Evolutionary conservation across 2,797 vertebrate genomes (phyloP).

Genomic region (Melanotaenia pygmaea): DNA sequence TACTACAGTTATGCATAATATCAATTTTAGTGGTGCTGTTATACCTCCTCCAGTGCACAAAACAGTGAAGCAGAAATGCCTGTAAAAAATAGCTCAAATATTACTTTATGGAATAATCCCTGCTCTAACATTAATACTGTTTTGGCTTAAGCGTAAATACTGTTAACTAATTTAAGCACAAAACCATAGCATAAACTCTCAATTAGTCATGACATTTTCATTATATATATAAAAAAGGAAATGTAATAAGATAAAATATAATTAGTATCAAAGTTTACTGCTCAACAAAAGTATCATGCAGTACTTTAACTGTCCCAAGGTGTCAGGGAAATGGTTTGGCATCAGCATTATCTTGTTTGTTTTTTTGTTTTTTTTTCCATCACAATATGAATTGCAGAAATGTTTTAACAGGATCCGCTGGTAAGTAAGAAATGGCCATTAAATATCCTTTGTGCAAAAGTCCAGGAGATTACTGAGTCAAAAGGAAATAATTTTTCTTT

Average conservation of each 20-base stretch:
- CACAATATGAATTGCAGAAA: background rate
- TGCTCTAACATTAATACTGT: background rate
- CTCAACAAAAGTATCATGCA: background rate
- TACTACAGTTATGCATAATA: slow-evolving; percentile 1
- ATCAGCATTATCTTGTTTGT: background rate
- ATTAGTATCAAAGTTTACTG: background rate
- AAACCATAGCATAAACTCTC: background rate
- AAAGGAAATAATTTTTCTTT: slow-evolving; percentile 12
- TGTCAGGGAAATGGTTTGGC: background rate
- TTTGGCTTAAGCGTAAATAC: background rate
- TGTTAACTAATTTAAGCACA: background rate
- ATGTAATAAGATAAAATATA: background rate
- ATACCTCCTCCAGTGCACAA: background rate
- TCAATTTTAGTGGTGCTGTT: slow-evolving; percentile 8
- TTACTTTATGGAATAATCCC: slow-evolving; percentile 3
- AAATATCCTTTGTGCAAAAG: background rate
- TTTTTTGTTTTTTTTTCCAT: background rate
- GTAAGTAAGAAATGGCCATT: background rate
- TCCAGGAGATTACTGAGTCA: background rate
- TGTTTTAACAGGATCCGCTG: background rate
- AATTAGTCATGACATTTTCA: background rate
- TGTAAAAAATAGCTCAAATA: slow-evolving; percentile 13
- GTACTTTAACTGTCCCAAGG: background rate
- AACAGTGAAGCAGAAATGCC: slow-evolving; percentile 2
- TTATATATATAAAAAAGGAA: no score